Percentiles rank a stretch among this genome's conserved stretches.
Conservation (phyloP, 2,797 vertebrate species). For the Macroramphosus scolopax region DNA sequence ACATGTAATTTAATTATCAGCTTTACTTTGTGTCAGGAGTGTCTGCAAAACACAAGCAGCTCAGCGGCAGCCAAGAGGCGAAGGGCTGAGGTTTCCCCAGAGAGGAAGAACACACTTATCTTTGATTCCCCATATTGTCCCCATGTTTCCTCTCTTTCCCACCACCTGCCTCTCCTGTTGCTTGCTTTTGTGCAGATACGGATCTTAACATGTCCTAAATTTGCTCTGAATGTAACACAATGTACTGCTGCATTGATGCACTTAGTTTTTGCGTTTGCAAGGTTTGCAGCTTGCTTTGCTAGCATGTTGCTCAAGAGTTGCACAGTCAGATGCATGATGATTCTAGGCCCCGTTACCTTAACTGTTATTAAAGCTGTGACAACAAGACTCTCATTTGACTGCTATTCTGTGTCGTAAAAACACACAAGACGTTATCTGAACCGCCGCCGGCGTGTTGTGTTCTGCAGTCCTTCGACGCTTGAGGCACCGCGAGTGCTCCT, state of each 20-base stretch:
- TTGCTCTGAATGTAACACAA: constrained; percentile 18
- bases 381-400: too few species aligned
- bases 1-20: constrained; percentile 82
- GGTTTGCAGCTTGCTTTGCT: too few species aligned
- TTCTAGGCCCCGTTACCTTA: too few species aligned
- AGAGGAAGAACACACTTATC: constrained; percentile 62
- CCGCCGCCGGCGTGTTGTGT: constrained; percentile 13
- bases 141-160: constrained; percentile 40
- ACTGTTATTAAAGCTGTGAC: too few species aligned
- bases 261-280: background rate
- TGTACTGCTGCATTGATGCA: background rate
- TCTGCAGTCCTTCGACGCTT: constrained; percentile 8
- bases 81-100: constrained; percentile 60
- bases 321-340: too few species aligned
- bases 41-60: constrained; percentile 63
- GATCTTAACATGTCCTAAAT: constrained; percentile 27
- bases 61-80: constrained; percentile 60
- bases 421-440: constrained; percentile 6
- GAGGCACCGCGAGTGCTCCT: constrained; percentile 20
- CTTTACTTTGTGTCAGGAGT: constrained; percentile 77
- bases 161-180: constrained; percentile 41
- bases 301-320: too few species aligned
- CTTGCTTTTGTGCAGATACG: constrained; percentile 41
- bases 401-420: background rate
- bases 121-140: constrained; percentile 68